phyloP scores from a whole-genome alignment of 2,113 vertebrate genomes.

The Carettochelys insculpta region DNA sequence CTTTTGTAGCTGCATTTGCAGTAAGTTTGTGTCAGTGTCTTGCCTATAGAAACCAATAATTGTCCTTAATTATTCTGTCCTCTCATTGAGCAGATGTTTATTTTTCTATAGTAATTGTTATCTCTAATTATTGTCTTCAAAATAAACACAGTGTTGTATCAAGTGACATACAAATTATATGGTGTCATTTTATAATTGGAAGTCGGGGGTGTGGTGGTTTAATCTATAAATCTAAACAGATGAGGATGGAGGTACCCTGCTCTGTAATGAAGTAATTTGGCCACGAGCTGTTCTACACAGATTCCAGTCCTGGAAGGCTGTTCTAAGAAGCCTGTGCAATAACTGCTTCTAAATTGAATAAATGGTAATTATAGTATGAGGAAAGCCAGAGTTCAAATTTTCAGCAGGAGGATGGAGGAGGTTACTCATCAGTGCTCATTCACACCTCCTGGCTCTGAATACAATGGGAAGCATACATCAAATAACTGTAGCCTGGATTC shows the following conservation, averaged over 20 bases:
- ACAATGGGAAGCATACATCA: not conserved
- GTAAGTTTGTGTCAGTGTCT: constrained; percentile 19
- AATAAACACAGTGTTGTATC: constrained; percentile 36
- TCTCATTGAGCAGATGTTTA: constrained; percentile 49
- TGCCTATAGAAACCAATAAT: constrained; percentile 32
- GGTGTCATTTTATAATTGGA: constrained; percentile 51
- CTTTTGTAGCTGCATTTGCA: not conserved
- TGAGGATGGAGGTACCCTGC: not conserved
- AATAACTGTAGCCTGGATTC: not conserved
- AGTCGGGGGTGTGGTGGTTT: constrained; percentile 8
- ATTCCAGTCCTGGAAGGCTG: not conserved
- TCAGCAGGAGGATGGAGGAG: constrained; percentile 21
- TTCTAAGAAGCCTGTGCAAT: not conserved
- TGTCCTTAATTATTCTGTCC: constrained; percentile 47
- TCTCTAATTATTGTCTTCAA: constrained; percentile 71
- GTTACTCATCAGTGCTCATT: not conserved
- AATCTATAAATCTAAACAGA: constrained; percentile 32
- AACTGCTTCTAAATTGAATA: constrained; percentile 29
- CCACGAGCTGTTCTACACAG: not conserved
- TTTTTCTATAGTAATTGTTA: constrained; percentile 69
- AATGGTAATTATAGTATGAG: constrained; percentile 55
- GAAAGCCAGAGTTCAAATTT: constrained; percentile 29
- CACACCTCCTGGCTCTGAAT: not conserved
- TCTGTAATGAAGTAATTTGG: constrained; percentile 54
- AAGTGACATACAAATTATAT: constrained; percentile 35